phyloP scores from a whole-genome alignment of 2,888 invertebrate genomes.

The Limenitis arthemis region DNA sequence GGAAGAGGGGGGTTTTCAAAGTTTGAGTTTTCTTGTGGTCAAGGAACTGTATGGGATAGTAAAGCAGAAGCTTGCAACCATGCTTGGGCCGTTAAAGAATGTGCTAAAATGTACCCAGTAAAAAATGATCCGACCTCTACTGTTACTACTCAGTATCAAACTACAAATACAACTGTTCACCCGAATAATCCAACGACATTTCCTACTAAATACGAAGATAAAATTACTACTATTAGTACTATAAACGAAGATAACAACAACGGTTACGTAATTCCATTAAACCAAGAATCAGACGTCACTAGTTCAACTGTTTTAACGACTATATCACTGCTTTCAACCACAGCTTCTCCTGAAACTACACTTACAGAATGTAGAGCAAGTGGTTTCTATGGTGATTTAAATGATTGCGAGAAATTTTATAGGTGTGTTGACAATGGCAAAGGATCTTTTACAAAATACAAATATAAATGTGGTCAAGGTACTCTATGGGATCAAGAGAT shows the following conservation, averaged over 20 bases:
- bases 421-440: slow-evolving; percentile 73
- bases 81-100: slow-evolving; percentile 59
- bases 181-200: neutral
- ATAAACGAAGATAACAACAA: slow-evolving; percentile 14
- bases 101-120: slow-evolving; percentile 24
- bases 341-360: slow-evolving; percentile 6
- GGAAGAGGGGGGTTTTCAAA: slow-evolving; percentile 53
- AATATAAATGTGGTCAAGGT: slow-evolving; percentile 72
- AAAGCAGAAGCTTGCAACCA: slow-evolving; percentile 71
- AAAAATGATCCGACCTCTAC: slow-evolving; percentile 8
- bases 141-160: neutral
- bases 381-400: slow-evolving; percentile 72
- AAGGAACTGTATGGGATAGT: slow-evolving; percentile 74
- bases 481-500: slow-evolving; percentile 74
- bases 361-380: slow-evolving; percentile 39
- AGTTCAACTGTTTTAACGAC: slow-evolving; percentile 8
- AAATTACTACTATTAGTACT: neutral
- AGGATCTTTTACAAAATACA: slow-evolving; percentile 61
- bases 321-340: slow-evolving; percentile 14
- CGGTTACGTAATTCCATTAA: slow-evolving; percentile 24
- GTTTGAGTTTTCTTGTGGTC: slow-evolving; percentile 71
- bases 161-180: neutral
- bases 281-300: slow-evolving; percentile 12
- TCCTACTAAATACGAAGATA: neutral
- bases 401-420: slow-evolving; percentile 78